Evolutionary conservation across 2,113 vertebrate genomes (phyloP), one percentile per base, ranked within the genome.

Genomic region (Corythornis madagascariensis): DNA sequence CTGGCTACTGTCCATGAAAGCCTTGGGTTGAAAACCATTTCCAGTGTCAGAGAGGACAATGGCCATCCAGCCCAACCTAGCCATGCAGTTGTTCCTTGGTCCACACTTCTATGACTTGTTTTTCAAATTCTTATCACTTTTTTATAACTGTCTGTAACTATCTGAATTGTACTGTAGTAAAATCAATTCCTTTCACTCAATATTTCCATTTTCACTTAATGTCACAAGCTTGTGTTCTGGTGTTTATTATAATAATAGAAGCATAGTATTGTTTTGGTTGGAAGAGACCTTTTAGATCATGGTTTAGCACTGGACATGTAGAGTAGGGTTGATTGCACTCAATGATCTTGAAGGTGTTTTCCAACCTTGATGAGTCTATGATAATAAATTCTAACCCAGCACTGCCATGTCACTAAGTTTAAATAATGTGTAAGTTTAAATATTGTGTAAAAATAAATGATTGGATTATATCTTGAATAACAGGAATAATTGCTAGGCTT

Each of bases 121-220:
- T 81, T 84, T 40, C 45, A 52, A 11, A 31, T 67, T 72, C 35
- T 67, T 71, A 29, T 43, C 43, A 21, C n/a, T 84, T 86, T 52
- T 43, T 4, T 84, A 52, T 35, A 55, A 16, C 26, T 53, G 10
- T 48, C 24, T 75, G 7, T 35, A 89, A 79, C 35, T 35, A 8
- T 35, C 35, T 35, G 26, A 61, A 50, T 18, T 63, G 59, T 38
- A 69, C 29, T 50, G 74, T 4, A 57, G 59, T 31, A 94, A 91
- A 91, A 94, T 91, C 63, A 83, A 92, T 95, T 77, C 69, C 47
- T 81, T 92, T 73, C 93, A 80, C 63, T 92, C 91, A 63, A 29
- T 92, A 80, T 91, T 91, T 83, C 40, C 61, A 90, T 94, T 94
- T 77, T 26, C 85, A 71, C 69, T 56, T 82, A 74, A 50, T 53